A percentile compares a stretch with the other conserved stretches of the same genome.
Evolutionary conservation across 2,113 vertebrate genomes (phyloP).

Genomic region (Bucco capensis): DNA sequence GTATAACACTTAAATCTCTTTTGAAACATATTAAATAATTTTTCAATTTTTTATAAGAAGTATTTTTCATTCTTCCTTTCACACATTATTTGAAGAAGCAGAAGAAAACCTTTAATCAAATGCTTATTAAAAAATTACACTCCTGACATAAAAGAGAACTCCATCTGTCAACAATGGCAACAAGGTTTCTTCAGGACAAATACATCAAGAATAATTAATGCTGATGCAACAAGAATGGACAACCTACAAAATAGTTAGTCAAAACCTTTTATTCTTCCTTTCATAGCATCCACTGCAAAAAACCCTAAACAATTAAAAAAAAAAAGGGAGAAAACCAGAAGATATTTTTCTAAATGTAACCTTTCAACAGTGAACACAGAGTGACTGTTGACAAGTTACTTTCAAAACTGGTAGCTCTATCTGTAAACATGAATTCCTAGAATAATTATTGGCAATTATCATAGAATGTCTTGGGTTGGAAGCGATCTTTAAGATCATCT

Average conservation of each 20-base stretch:
- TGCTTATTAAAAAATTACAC: conserved; percentile 36
- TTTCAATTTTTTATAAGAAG: neutral
- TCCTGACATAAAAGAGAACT: conserved; percentile 15
- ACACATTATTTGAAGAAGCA: conserved; percentile 4
- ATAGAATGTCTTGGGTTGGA: neutral
- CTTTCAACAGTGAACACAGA: neutral
- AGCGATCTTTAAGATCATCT: neutral
- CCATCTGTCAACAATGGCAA: conserved; percentile 40
- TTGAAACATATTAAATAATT: neutral
- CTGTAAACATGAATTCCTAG: neutral
- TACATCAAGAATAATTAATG: conserved; percentile 41
- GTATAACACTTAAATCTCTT: neutral
- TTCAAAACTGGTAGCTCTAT: neutral
- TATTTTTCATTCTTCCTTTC: neutral
- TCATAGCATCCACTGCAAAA: neutral
- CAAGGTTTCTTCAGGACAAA: conserved; percentile 35
- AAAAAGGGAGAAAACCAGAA: neutral
- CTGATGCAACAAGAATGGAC: conserved; percentile 35
- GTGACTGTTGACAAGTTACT: neutral
- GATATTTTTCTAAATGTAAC: neutral
- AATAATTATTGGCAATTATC: neutral
- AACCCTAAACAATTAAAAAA: neutral
- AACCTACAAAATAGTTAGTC: conserved; percentile 26
- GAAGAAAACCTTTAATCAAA: conserved; percentile 37
- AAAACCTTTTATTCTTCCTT: conserved; percentile 6